Evolutionary conservation across 2,113 vertebrate species (phyloP).

Genomic region (Protobothrops flavoviridis): DNA sequence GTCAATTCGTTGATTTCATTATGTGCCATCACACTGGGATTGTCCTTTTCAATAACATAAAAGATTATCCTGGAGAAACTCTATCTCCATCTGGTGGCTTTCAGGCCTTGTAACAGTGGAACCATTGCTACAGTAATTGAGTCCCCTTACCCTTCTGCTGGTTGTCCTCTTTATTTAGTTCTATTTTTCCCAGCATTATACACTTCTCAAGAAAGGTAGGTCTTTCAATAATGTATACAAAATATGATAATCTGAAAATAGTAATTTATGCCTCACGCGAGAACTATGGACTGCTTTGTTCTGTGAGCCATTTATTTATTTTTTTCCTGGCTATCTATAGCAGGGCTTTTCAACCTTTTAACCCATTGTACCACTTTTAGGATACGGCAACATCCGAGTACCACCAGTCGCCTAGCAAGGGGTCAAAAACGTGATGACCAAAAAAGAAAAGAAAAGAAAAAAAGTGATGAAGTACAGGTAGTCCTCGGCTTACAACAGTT

Average conservation of each 20-base stretch:
- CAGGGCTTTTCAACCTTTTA: too few species aligned
- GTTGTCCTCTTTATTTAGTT: background rate
- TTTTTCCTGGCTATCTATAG: background rate
- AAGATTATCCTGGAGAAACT: background rate
- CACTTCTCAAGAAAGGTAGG: background rate
- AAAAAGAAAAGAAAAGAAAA: too few species aligned
- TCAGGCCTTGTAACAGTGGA: background rate
- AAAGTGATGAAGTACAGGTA: too few species aligned
- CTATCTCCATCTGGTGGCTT: background rate
- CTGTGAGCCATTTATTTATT: background rate
- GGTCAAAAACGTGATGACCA: too few species aligned
- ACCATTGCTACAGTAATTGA: background rate
- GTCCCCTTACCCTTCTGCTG: background rate
- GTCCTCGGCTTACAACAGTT: too few species aligned
- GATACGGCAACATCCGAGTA: too few species aligned
- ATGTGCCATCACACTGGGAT: background rate
- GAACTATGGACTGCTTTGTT: background rate
- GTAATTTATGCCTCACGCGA: background rate
- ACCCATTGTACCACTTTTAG: too few species aligned
- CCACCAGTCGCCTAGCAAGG: too few species aligned
- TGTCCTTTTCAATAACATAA: background rate
- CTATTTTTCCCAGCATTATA: background rate
- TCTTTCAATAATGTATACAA: background rate
- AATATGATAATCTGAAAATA: background rate
- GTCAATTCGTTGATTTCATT: background rate